Base-by-base conservation (phyloP, 2,797 vertebrate genomes). In the Premnoplex brunnescens region DNA sequence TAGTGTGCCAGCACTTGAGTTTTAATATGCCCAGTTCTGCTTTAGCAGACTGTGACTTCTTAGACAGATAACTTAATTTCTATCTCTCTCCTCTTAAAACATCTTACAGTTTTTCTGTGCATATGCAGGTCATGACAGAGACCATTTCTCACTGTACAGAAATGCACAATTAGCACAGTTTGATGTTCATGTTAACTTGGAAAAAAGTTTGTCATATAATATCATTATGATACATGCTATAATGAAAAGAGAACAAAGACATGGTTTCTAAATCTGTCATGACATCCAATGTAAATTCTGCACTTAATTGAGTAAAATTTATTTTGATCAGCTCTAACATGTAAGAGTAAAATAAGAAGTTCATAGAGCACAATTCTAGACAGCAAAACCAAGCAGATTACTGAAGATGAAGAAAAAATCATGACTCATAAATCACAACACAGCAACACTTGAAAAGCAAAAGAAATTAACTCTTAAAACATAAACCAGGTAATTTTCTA, bases 401-500 rank as follows among this genome's bases (percentile, higher is more conserved):
- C 8, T 72, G 24, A 92, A 91, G 56, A 91, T 17, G 43, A 55
- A 30, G 26, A 89, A 86, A 91, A 46, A 89, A 36, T 18, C 9
- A 79, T 5, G 14, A 54, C 74, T 26, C 36, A 48, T 44, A 88
- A 92, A 79, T 60, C 36, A 77, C 20, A 58, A 60, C 2, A 7
- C 1, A 46, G 27, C 10, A 75, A 9, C 19, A 77, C n/a, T 5
- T 79, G 22, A 80, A 92, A 96, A 78, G 30, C 16, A 85, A 41
- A 68, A 62, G 73, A 59, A 72, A 44, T 5, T 28, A 62, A 64
- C 58, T 66, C 63, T n/a, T 83, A 87, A 96, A 84, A 75, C 32
- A 91, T 55, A 89, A 87, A 51, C 12, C 51, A 66, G 23, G 37
- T 51, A 32, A 60, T 94, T 96, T 85, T 90, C 55, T 85, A 92